Evolutionary conservation across 2,113 vertebrate species (phyloP).

Genomic region (Lophochroa leadbeateri): DNA sequence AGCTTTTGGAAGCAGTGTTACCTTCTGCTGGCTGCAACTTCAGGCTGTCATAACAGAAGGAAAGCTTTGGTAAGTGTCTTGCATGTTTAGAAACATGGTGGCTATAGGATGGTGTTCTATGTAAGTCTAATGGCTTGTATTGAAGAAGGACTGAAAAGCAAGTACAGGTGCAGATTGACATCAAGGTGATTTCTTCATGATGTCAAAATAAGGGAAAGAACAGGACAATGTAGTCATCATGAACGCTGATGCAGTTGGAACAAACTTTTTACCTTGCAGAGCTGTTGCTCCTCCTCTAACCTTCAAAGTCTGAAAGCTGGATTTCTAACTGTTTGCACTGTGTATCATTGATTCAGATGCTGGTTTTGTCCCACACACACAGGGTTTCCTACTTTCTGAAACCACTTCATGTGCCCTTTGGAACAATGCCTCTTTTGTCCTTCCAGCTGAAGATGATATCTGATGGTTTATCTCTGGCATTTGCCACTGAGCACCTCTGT

Average conservation of each 20-base stretch:
- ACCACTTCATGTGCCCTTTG: background rate
- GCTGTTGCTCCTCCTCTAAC: background rate
- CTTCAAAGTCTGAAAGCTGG: background rate
- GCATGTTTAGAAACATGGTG: background rate
- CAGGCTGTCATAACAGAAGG: background rate
- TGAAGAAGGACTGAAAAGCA: background rate
- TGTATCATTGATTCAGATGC: background rate
- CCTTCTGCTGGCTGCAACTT: background rate
- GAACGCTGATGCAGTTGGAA: background rate
- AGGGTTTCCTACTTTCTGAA: background rate
- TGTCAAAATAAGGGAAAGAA: background rate
- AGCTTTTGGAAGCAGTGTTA: background rate
- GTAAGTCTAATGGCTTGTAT: background rate
- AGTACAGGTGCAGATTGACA: background rate
- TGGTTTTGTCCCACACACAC: background rate
- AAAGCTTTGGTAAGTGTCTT: background rate
- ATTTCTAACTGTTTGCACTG: background rate
- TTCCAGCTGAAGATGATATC: fast-evolving
- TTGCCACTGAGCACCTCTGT: background rate
- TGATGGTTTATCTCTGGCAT: background rate
- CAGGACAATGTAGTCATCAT: background rate
- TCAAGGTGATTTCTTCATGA: background rate
- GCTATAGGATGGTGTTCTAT: fast-evolving
- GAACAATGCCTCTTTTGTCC: background rate
- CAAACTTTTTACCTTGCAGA: background rate